phyloP scores from a whole-genome alignment of 2,113 vertebrate genomes.

The Ictidomys tridecemlineatus region DNA sequence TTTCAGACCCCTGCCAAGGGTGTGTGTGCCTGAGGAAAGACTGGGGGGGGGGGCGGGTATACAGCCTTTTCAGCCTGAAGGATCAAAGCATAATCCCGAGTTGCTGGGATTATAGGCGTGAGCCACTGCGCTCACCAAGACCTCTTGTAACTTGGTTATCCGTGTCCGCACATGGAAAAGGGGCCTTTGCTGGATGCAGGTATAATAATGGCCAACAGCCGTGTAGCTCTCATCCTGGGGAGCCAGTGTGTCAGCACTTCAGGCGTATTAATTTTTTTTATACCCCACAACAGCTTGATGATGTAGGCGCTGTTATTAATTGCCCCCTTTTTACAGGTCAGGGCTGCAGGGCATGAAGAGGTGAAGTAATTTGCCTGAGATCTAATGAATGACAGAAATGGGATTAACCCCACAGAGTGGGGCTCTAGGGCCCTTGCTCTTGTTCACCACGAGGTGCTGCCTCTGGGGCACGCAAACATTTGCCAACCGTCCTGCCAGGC shows the following conservation, averaged over 20 bases:
- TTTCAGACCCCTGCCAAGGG: background rate
- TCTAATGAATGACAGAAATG: background rate
- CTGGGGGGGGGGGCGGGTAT: no score
- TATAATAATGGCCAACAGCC: background rate
- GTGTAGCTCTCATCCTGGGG: background rate
- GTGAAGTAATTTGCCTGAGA: background rate
- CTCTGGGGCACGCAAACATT: background rate
- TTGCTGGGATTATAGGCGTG: no score
- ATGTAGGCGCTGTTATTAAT: background rate
- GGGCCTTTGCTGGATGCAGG: background rate
- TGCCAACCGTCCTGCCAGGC: background rate
- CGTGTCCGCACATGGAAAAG: background rate
- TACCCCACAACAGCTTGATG: background rate
- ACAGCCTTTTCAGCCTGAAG: background rate
- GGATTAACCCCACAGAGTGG: background rate
- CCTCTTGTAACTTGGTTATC: no score
- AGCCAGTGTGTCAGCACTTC: background rate
- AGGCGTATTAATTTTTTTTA: slow-evolving; percentile 19
- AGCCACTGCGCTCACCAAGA: no score
- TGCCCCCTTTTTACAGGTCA: slow-evolving; percentile 14
- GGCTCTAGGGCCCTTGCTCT: background rate
- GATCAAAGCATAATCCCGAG: background rate
- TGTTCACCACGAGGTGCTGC: background rate
- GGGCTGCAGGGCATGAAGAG: background rate
- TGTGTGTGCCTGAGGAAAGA: background rate